Evolutionary conservation across 2,797 vertebrate genomes (phyloP), one percentile per base, ranked within the genome.

Genomic region (Pogonophryne albipinna): DNA sequence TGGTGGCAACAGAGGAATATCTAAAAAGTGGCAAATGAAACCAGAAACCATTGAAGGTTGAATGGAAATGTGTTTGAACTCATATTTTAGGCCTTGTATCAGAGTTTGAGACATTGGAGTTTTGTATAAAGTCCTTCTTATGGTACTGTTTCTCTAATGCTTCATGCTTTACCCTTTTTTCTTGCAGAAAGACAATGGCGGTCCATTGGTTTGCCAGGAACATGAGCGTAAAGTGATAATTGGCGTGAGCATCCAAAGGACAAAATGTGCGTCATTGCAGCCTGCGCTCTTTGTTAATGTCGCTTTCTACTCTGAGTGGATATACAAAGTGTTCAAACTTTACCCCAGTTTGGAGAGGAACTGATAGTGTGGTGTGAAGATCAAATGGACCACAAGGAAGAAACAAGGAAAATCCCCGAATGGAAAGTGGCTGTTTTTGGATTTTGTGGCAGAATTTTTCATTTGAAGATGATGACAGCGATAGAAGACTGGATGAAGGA

Each of bases 271-370:
- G 80, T 97, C 87, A 72, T 95, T 89, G 44, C 96, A 97, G 38
- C 98, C 98, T 2, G 97, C 97, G 1, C 95, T 99, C 76, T 99
- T 99, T 75, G 95, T 99, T 45, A 96, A 97, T 20, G 97, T 99
- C 46, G 97, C 98, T 0, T 98, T 97, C 87, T 99, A 99, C 86
- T 96, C 97, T 0, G 96, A 96, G 79, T 99, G 98, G 98, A 99
- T 99, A 90, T 97, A 97, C 85, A 99, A 99, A 94, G 97, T 99
- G 45, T 95, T 95, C 83, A 94, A 88, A 85, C 89, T 93, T 71
- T 95, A 95, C 85, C 94, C 94, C 15, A 93, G 82, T 66, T 52
- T 89, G 69, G 86, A 94, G 19, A 89, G 88, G 76, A 93, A 91
- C 82, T 93, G 85, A 91, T 62, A 75, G 38, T 9, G 41, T 9